phyloP scores from a whole-genome alignment of 2,888 invertebrate genomes.

The Brachypalpus laphriformis region DNA sequence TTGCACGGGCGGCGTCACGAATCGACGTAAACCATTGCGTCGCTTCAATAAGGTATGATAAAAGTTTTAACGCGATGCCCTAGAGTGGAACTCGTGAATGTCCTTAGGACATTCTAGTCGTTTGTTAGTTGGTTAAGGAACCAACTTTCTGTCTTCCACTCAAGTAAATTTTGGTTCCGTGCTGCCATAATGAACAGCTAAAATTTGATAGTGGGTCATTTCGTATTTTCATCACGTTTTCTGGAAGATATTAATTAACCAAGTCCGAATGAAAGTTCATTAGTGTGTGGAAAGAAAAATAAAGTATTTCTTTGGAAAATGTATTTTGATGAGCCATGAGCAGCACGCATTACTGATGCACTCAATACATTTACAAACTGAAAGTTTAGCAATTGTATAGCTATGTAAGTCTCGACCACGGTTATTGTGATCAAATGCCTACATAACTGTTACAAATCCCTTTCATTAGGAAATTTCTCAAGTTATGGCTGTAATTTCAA shows the following conservation, averaged over 20 bases:
- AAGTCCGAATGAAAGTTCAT: conserved; percentile 37
- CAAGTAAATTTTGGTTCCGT: conserved; percentile 32
- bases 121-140: conserved; percentile 48
- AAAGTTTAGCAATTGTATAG: too few species aligned
- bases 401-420: too few species aligned
- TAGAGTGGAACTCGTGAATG: conserved; percentile 80
- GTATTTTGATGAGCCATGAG: background rate
- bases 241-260: conserved; percentile 56
- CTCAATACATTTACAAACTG: too few species aligned
- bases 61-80: conserved; percentile 79
- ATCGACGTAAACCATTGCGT: conserved; percentile 58
- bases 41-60: conserved; percentile 54
- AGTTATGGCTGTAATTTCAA: too few species aligned
- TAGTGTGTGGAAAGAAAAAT: conserved; percentile 1
- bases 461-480: too few species aligned
- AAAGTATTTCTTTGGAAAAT: background rate
- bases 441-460: too few species aligned
- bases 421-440: too few species aligned
- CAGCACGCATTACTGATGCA: too few species aligned
- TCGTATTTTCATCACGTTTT: conserved; percentile 68
- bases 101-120: conserved; percentile 77
- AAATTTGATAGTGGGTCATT: conserved; percentile 68
- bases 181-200: conserved; percentile 26
- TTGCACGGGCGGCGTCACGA: conserved; percentile 59
- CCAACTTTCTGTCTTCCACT: conserved; percentile 21